These are phyloP conservation scores for Philopotamus ludificatus DNA, from an alignment of 1,140 invertebrate genomes.

Conservation along the genomic window DNA sequence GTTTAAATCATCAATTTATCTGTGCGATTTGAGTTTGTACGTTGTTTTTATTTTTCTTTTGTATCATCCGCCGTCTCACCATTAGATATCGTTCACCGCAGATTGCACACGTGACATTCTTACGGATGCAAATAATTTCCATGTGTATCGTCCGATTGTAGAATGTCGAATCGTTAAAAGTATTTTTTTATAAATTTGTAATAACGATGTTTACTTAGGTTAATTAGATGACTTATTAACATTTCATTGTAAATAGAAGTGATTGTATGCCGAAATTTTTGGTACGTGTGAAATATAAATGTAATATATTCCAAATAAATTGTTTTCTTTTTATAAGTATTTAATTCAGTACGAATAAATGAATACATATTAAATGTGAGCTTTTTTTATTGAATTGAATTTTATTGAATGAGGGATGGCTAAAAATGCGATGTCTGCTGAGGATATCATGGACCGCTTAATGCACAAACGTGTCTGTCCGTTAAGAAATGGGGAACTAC, in stretches of 20 bases:
- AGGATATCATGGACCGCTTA: too few relatives aligned
- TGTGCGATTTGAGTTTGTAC: conserved; percentile 3
- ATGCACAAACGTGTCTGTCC: too few relatives aligned
- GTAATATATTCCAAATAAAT: conserved; percentile 39
- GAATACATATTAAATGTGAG: too few relatives aligned
- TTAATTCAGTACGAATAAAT: too few relatives aligned
- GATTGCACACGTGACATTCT: conserved; percentile 17
- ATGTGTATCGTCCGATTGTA: conserved; percentile 5
- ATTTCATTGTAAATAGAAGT: conserved; percentile 39
- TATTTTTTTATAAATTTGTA: conserved; percentile 29
- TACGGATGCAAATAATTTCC: neutral
- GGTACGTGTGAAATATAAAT: conserved; percentile 41
- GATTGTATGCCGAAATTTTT: conserved; percentile 40
- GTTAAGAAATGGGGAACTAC: too few relatives aligned
- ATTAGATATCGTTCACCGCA: neutral
- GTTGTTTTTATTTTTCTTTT: neutral
- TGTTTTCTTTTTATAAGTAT: too few relatives aligned
- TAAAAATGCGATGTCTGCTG: too few relatives aligned
- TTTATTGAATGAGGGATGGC: too few relatives aligned
- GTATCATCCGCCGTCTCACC: neutral
- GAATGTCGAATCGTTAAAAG: conserved; percentile 29
- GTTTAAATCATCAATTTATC: neutral
- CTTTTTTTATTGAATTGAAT: too few relatives aligned
- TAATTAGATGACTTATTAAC: conserved; percentile 39
- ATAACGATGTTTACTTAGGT: conserved; percentile 33